A percentile compares a stretch with the other conserved stretches of the same genome.
Conservation (phyloP, 2,797 vertebrate species). For the Podarcis lilfordi region DNA sequence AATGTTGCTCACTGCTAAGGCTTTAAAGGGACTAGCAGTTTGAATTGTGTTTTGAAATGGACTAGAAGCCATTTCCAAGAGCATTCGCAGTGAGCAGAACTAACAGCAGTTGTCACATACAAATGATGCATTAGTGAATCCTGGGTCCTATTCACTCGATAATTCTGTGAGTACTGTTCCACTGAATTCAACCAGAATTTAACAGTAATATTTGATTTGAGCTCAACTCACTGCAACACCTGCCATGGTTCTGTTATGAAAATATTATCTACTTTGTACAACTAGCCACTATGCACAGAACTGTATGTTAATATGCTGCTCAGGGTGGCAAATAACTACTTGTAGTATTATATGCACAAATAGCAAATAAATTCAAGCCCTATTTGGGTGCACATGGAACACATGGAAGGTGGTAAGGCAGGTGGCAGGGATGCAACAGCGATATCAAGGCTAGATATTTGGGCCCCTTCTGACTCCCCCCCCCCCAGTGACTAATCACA, state of each 20-base stretch:
- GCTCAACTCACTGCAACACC: not conserved
- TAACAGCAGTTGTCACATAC: not conserved
- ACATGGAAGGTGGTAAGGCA: not conserved
- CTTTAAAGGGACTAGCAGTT: not conserved
- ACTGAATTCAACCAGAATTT: not conserved
- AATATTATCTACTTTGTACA: not conserved
- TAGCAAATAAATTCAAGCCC: not conserved
- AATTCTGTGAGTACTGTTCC: not conserved
- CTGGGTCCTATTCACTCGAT: not conserved
- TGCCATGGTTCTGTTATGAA: not conserved
- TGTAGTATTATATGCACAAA: not conserved
- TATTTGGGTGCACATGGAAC: not conserved
- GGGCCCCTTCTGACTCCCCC: not conserved
- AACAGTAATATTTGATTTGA: not conserved
- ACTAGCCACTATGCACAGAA: too few relatives aligned
- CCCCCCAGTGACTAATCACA: not conserved
- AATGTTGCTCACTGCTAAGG: not conserved
- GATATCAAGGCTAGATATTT: not conserved
- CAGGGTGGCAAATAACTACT: not conserved
- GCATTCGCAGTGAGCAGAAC: not conserved
- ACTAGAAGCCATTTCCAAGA: not conserved
- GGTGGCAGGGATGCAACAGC: not conserved
- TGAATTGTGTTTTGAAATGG: not conserved
- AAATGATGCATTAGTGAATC: not conserved
- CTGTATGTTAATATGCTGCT: not conserved